Percentiles rank a stretch among this genome's conserved stretches.
phyloP scores from a whole-genome alignment of 2,888 invertebrate genomes.

The Eledone cirrhosa region DNA sequence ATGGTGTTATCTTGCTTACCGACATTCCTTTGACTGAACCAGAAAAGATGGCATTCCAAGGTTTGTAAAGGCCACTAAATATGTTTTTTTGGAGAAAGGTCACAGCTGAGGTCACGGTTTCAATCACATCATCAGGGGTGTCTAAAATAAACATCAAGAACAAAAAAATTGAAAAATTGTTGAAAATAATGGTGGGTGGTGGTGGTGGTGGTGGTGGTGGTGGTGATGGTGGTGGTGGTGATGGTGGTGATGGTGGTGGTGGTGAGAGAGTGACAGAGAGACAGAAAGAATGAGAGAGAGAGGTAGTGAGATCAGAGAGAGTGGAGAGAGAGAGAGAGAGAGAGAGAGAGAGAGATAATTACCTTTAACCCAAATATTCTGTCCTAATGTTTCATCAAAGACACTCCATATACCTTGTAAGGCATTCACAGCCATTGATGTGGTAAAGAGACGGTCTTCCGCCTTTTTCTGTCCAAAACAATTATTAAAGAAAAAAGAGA shows the following conservation, averaged over 20 bases:
- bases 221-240: too few species aligned
- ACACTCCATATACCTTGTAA: conserved; percentile 52
- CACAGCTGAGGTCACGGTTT: conserved; percentile 31
- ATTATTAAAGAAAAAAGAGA: neutral
- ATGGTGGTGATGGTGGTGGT: too few species aligned
- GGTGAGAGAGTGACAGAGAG: too few species aligned
- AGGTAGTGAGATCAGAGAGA: too few species aligned
- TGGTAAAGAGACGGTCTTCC: conserved; percentile 57
- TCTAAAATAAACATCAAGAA: conserved; percentile 33
- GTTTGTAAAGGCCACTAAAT: conserved; percentile 37
- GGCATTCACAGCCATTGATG: conserved; percentile 55
- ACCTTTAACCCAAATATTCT: conserved; percentile 46
- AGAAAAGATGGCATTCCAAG: conserved; percentile 49
- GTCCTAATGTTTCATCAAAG: conserved; percentile 42
- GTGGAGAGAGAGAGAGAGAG: too few species aligned
- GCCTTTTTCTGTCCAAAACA: conserved; percentile 41
- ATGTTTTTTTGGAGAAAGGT: conserved; percentile 38
- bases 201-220: too few species aligned
- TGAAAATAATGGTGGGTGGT: too few species aligned
- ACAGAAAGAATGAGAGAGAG: too few species aligned
- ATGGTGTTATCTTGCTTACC: too few species aligned
- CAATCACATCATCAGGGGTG: conserved; percentile 34
- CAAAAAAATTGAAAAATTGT: neutral
- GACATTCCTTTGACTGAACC: conserved; percentile 44
- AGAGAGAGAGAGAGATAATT: neutral